A percentile compares a stretch with the other conserved stretches of the same genome.
These are phyloP conservation scores for Bombus waltoni DNA, from an alignment of 1,140 invertebrate genomes.

Conservation along the genomic window DNA sequence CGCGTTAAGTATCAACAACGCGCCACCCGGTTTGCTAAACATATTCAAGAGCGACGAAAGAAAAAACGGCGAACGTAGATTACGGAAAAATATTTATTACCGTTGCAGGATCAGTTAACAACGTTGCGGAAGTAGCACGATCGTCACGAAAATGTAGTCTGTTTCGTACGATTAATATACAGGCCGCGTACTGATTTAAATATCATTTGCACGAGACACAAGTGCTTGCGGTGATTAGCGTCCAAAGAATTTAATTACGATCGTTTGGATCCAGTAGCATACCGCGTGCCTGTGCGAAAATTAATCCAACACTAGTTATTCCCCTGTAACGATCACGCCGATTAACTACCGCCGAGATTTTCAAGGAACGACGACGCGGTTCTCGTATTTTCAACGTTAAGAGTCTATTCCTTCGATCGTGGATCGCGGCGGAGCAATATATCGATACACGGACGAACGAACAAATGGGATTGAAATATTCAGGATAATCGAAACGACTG, in stretches of 20 bases:
- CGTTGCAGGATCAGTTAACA: conserved; percentile 45
- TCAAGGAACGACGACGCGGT: not conserved
- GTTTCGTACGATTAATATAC: conserved; percentile 63
- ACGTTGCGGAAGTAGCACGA: conserved; percentile 27
- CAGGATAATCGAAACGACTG: not conserved
- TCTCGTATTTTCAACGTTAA: conserved; percentile 4
- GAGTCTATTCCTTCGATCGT: conserved; percentile 31
- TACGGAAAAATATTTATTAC: conserved; percentile 35
- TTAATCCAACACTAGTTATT: conserved; percentile 47
- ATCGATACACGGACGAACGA: not conserved
- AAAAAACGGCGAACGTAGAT: not conserved
- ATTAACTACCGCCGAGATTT: not conserved
- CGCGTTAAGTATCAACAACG: conserved; percentile 8
- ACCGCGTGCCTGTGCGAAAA: conserved; percentile 40
- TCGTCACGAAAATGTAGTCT: conserved; percentile 42
- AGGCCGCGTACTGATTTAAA: conserved; percentile 63
- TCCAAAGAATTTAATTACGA: conserved; percentile 67
- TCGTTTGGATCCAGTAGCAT: conserved; percentile 49
- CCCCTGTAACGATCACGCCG: not conserved
- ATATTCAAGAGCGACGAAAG: not conserved
- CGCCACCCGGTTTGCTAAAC: not conserved
- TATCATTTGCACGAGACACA: conserved; percentile 65
- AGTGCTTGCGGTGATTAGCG: conserved; percentile 63
- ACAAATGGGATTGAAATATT: conserved; percentile 15
- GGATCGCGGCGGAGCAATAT: not conserved